Conservation (phyloP, 2,113 vertebrate genomes). For the Cyphomyrus plagiostoma region DNA sequence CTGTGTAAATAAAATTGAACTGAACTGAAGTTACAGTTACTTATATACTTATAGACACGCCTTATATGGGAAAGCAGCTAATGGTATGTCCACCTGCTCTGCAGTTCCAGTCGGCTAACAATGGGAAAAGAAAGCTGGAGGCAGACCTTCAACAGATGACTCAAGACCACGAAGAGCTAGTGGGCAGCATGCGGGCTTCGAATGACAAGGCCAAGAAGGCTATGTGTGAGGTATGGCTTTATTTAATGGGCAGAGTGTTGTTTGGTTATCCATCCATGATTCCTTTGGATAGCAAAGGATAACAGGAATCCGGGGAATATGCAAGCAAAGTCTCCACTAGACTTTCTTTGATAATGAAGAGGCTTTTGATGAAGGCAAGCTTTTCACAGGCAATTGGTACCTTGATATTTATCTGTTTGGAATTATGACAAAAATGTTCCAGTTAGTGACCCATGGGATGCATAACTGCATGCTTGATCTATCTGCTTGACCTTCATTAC, state of each 20-base stretch:
- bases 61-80: background rate
- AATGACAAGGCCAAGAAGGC: conserved; percentile 63
- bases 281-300: background rate
- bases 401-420: background rate
- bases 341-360: background rate
- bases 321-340: background rate
- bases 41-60: background rate
- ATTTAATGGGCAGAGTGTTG: no score
- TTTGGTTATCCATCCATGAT: background rate
- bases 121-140: conserved; percentile 62
- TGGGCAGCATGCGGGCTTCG: conserved; percentile 48
- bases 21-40: background rate
- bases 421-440: background rate
- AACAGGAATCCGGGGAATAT: background rate
- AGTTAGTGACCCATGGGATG: background rate
- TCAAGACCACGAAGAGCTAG: conserved; percentile 66
- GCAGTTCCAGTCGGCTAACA: conserved; percentile 57
- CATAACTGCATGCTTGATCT: background rate
- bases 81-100: background rate
- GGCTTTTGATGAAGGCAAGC: background rate
- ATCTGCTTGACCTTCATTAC: background rate
- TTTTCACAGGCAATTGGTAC: background rate
- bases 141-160: conserved; percentile 63
- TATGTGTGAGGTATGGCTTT: conserved; percentile 52
- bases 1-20: no score